These are phyloP conservation scores for Spea bombifrons DNA, from an alignment of 2,113 vertebrate genomes.

Conservation along the genomic window DNA sequence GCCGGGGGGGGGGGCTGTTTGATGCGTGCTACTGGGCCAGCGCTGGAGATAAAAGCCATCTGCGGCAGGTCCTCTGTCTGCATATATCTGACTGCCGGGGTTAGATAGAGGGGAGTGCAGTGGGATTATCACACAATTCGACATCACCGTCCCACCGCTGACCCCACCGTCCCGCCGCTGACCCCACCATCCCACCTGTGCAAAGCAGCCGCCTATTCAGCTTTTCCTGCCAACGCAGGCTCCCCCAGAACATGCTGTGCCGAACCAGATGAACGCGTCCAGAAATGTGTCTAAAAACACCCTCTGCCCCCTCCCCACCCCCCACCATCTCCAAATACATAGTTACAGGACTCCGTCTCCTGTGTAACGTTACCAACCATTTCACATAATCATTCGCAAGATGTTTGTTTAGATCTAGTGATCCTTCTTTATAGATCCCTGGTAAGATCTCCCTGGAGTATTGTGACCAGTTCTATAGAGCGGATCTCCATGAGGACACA, in stretches of 20 bases:
- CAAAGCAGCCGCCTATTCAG: background rate
- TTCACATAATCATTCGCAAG: background rate
- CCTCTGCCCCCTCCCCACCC: background rate
- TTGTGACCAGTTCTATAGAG: background rate
- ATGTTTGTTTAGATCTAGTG: background rate
- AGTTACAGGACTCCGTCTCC: conserved; percentile 3
- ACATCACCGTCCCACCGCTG: too few relatives aligned
- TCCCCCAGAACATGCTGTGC: conserved; percentile 22
- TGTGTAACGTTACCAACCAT: background rate
- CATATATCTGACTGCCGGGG: too few relatives aligned
- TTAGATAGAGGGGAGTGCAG: too few relatives aligned
- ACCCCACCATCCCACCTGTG: background rate
- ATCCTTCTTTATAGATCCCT: too few relatives aligned
- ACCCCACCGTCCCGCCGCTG: too few relatives aligned
- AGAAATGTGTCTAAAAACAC: conserved; percentile 21
- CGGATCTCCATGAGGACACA: background rate
- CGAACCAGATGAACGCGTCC: conserved; percentile 6
- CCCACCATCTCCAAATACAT: conserved; percentile 5
- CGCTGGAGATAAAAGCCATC: too few relatives aligned
- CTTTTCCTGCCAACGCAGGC: conserved; percentile 12
- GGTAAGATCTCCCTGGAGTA: too few relatives aligned
- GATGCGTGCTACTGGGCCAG: too few relatives aligned
- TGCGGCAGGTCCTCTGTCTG: too few relatives aligned
- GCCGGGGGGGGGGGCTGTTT: too few relatives aligned
- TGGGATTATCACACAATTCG: too few relatives aligned